Percentiles rank a stretch among this genome's conserved stretches.
Conservation (phyloP, 1,140 invertebrate species). For the Ceratosolen fusciceps region DNA sequence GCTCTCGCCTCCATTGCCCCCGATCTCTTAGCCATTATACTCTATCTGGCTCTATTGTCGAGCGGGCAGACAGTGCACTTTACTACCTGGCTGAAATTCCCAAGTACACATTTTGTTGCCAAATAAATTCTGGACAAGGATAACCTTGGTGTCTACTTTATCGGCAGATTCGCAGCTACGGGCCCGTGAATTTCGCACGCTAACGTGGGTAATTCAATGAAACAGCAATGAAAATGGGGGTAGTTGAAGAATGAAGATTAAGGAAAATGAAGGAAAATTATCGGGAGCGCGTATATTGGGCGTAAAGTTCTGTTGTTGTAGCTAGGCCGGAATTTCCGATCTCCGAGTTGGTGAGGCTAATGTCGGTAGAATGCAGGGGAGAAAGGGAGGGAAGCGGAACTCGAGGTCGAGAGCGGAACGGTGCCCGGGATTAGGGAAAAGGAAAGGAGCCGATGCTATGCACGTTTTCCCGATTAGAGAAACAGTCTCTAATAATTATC, state of each 20-base stretch:
- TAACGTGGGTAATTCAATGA: too few species aligned
- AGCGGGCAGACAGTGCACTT: neutral
- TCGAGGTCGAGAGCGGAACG: neutral
- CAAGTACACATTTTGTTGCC: neutral
- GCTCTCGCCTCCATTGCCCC: neutral
- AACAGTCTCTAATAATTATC: conserved; percentile 43
- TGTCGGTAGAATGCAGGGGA: neutral
- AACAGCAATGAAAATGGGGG: too few species aligned
- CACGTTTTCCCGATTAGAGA: conserved; percentile 42
- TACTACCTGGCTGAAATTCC: neutral
- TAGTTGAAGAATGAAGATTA: too few species aligned
- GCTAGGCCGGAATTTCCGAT: neutral
- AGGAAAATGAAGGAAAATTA: too few species aligned
- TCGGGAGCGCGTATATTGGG: too few species aligned
- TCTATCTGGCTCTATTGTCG: neutral
- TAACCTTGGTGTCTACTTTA: conserved; percentile 18
- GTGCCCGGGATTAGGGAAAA: neutral
- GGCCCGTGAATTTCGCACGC: neutral
- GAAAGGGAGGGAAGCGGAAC: neutral
- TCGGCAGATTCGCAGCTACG: neutral
- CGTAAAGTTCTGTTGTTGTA: too few species aligned
- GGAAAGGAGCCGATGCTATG: neutral
- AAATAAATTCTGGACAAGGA: conserved; percentile 13
- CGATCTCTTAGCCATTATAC: too few species aligned
- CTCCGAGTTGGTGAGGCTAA: neutral